Evolutionary conservation across 92 coral and sea anemone species (phyloP).

Genomic region (Plumapathes pennacea): DNA sequence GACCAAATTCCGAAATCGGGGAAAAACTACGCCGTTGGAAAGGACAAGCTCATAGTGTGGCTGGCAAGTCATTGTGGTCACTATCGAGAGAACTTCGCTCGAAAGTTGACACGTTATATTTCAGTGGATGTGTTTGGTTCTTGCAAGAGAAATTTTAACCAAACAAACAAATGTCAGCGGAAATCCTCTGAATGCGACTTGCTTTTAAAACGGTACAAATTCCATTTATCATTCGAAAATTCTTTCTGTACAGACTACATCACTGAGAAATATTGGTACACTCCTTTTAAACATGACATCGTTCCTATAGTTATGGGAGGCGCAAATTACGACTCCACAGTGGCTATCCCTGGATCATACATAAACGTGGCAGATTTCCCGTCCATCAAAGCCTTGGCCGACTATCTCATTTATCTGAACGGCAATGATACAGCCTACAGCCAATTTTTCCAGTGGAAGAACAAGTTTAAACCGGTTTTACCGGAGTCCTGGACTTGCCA

Average conservation of each 20-base stretch:
- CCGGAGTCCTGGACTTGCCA: conserved; percentile 84
- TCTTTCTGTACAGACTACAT: conserved; percentile 71
- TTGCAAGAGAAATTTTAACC: conserved; percentile 71
- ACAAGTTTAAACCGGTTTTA: conserved; percentile 33
- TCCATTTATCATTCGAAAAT: conserved; percentile 83
- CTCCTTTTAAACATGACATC: conserved; percentile 46
- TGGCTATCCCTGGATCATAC: conserved; percentile 89
- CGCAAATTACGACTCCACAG: conserved; percentile 47
- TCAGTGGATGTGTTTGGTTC: conserved; percentile 70
- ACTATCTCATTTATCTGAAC: conserved; percentile 53
- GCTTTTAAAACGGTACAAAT: conserved; percentile 62
- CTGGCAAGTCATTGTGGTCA: conserved; percentile 71
- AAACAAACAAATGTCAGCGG: conserved; percentile 30
- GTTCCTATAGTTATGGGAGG: conserved; percentile 91
- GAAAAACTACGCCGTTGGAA: conserved; percentile 60
- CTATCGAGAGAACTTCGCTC: conserved; percentile 56
- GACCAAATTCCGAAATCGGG: neutral
- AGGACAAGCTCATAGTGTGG: conserved; percentile 82
- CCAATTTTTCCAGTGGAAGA: conserved; percentile 81
- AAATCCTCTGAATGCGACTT: conserved; percentile 23
- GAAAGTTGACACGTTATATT: conserved; percentile 51
- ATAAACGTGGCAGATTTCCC: conserved; percentile 74
- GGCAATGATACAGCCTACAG: conserved; percentile 78
- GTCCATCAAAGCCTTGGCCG: conserved; percentile 60
- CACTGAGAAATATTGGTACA: conserved; percentile 90